These are phyloP conservation scores for Corydoras maculifer DNA, from an alignment of 2,113 vertebrate species.

Conservation along the genomic window DNA sequence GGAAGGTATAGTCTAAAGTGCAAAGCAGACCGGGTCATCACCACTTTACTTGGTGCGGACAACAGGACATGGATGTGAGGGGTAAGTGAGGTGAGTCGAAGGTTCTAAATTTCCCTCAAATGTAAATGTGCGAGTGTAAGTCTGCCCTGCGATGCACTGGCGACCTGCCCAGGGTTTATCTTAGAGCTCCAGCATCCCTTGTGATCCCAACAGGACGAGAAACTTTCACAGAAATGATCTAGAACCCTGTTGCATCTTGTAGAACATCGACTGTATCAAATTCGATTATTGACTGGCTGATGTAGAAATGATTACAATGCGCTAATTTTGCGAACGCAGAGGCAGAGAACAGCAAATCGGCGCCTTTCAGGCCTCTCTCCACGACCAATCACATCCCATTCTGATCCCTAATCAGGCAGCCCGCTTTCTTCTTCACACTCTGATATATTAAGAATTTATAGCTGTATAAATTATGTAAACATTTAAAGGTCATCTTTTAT, in stretches of 20 bases:
- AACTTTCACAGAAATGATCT: too few relatives aligned
- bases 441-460: slow-evolving; percentile 49
- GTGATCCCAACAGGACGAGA: too few relatives aligned
- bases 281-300: background rate
- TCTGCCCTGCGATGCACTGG: too few relatives aligned
- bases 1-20: too few relatives aligned
- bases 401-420: slow-evolving; percentile 43
- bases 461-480: slow-evolving; percentile 51
- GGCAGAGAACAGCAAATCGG: background rate
- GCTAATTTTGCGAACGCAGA: background rate
- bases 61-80: too few relatives aligned
- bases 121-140: too few relatives aligned
- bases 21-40: too few relatives aligned
- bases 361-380: background rate
- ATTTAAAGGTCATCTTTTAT: slow-evolving; percentile 54
- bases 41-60: too few relatives aligned
- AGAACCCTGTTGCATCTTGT: background rate
- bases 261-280: background rate
- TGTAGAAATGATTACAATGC: background rate
- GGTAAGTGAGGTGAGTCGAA: too few relatives aligned
- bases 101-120: too few relatives aligned
- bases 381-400: slow-evolving; percentile 24
- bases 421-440: slow-evolving; percentile 39
- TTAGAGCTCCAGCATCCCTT: too few relatives aligned
- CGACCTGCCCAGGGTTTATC: too few relatives aligned